phyloP scores from a whole-genome alignment of 2,113 vertebrate genomes.

The Phyllopteryx taeniolatus region DNA sequence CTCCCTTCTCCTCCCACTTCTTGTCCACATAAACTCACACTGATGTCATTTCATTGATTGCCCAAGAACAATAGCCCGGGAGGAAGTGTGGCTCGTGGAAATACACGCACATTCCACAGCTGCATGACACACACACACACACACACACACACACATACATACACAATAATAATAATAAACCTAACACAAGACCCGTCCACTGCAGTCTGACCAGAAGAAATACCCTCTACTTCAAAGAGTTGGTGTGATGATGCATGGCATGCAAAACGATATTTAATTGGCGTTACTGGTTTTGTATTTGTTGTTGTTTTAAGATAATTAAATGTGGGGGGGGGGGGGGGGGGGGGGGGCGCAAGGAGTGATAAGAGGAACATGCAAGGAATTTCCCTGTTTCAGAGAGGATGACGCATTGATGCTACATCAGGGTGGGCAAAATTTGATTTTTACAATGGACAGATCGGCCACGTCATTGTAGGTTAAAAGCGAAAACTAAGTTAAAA shows the following conservation, averaged over 20 bases:
- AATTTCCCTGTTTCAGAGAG: conserved; percentile 55
- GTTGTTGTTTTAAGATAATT: neutral
- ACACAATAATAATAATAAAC: too few relatives aligned
- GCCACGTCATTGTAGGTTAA: neutral
- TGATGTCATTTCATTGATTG: conserved; percentile 61
- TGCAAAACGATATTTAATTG: neutral
- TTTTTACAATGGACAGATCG: neutral
- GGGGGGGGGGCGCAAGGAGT: neutral
- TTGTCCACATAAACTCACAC: conserved; percentile 31
- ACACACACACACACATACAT: too few relatives aligned
- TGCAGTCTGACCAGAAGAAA: neutral
- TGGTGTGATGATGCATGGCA: neutral
- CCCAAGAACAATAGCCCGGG: conserved; percentile 59
- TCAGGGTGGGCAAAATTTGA: conserved; percentile 5
- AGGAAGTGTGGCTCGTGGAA: conserved; percentile 51
- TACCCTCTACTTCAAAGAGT: neutral
- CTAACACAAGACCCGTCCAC: conserved; percentile 5
- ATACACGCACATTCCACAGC: conserved; percentile 47
- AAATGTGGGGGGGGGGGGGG: too few relatives aligned
- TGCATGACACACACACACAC: conserved; percentile 21
- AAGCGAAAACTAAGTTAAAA: too few relatives aligned
- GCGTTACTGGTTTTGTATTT: neutral
- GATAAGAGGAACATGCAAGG: conserved; percentile 59
- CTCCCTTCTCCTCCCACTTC: conserved; percentile 35
- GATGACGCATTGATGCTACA: conserved; percentile 22